Evolutionary conservation across 2,888 invertebrate genomes (phyloP).

Genomic region (Buathra laborator): DNA sequence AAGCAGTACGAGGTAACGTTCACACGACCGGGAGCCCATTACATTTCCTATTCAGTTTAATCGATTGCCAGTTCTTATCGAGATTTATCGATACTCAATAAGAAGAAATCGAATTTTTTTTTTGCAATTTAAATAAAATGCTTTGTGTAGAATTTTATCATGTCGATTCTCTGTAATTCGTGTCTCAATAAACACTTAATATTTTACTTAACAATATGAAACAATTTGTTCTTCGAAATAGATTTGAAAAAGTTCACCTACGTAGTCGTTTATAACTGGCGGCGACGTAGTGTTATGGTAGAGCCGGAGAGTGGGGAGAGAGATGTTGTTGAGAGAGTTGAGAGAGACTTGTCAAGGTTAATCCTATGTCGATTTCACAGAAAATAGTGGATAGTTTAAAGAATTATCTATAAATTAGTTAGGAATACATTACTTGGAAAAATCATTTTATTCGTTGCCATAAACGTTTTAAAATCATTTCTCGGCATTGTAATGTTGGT

Average conservation of each 20-base stretch:
- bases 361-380: background rate
- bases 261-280: too few relatives aligned
- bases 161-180: slow-evolving; percentile 15
- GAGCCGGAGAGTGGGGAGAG: too few relatives aligned
- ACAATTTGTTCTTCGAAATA: background rate
- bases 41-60: background rate
- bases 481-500: too few relatives aligned
- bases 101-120: background rate
- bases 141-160: background rate
- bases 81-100: background rate
- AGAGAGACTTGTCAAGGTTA: background rate
- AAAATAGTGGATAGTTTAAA: too few relatives aligned
- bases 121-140: background rate
- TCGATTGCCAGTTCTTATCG: background rate
- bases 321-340: too few relatives aligned
- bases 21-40: background rate
- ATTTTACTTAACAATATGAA: background rate
- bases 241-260: background rate
- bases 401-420: too few relatives aligned
- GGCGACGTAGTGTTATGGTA: too few relatives aligned
- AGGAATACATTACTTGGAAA: too few relatives aligned
- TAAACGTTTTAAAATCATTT: too few relatives aligned
- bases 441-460: too few relatives aligned
- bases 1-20: background rate
- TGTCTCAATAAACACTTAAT: slow-evolving; percentile 16